A percentile compares a stretch with the other conserved stretches of the same genome.
Evolutionary conservation across 2,888 invertebrate genomes (phyloP).

Genomic region (Macrosoma leucophasiata): DNA sequence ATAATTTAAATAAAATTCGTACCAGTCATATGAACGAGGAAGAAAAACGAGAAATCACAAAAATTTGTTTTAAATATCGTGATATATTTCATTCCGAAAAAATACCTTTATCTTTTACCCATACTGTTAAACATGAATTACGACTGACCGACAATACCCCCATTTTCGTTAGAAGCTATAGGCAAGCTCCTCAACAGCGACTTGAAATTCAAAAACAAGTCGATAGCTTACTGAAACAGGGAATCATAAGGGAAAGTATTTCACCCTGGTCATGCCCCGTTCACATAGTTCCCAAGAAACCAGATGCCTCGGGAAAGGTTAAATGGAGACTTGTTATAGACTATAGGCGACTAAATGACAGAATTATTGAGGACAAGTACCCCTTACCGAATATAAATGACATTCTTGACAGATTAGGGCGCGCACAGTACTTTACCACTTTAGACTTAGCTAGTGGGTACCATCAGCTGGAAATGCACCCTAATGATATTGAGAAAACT

Average conservation of each 20-base stretch:
- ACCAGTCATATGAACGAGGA: conserved; percentile 30
- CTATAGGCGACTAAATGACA: conserved; percentile 24
- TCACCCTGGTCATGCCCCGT: conserved; percentile 26
- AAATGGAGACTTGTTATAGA: conserved; percentile 17
- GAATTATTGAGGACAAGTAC: conserved; percentile 19
- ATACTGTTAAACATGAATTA: conserved; percentile 1
- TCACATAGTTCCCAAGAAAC: conserved; percentile 24
- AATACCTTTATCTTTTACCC: conserved; percentile 2
- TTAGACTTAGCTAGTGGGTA: conserved; percentile 19
- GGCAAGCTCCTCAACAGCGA: conserved; percentile 14
- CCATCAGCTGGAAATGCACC: conserved; percentile 18
- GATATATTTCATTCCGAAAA: conserved; percentile 3
- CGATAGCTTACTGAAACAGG: conserved; percentile 19
- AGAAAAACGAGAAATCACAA: conserved; percentile 26
- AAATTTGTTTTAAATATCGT: conserved; percentile 6
- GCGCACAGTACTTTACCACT: conserved; percentile 15
- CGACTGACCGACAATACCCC: background rate
- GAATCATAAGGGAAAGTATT: conserved; percentile 19
- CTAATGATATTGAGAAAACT: conserved; percentile 31
- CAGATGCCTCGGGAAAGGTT: conserved; percentile 13
- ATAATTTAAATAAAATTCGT: conserved; percentile 21
- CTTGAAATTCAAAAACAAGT: conserved; percentile 24
- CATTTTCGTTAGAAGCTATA: conserved; percentile 3
- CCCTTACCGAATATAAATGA: conserved; percentile 21
- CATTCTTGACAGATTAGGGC: conserved; percentile 16